Conservation (phyloP, 2,797 vertebrate species). For the Rhabdomys pumilio region DNA sequence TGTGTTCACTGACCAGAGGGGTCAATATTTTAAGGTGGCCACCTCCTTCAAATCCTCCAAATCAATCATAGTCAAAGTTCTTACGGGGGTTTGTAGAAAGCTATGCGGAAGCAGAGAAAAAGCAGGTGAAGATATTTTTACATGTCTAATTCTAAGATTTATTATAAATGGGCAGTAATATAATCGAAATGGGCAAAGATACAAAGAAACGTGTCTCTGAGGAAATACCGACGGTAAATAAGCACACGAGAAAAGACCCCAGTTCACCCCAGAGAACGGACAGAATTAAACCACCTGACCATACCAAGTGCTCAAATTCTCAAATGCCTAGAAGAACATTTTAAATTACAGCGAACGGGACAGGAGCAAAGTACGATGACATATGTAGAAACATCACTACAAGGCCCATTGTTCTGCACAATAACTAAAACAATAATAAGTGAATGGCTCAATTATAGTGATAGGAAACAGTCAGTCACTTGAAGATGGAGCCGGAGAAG, state of each 20-base stretch:
- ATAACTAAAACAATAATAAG: background rate
- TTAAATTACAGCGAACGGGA: background rate
- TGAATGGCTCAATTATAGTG: background rate
- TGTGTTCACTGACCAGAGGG: background rate
- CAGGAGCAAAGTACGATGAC: background rate
- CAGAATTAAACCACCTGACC: background rate
- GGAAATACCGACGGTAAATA: background rate
- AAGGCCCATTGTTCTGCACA: background rate
- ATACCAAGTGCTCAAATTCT: background rate
- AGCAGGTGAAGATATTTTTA: background rate
- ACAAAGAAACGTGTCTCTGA: background rate
- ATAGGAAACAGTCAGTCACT: background rate
- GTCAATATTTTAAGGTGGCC: background rate
- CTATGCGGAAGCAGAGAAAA: background rate
- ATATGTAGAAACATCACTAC: background rate
- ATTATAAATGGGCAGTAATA: background rate
- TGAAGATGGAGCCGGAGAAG: background rate
- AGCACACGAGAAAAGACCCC: background rate
- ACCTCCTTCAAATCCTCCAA: background rate
- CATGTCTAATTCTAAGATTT: background rate
- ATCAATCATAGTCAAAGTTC: background rate
- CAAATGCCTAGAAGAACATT: background rate
- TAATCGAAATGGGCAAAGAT: conserved; percentile 21
- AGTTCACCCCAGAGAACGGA: background rate
- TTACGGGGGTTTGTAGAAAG: background rate